Conservation (phyloP, 2,113 vertebrate species). For the Pangasianodon hypophthalmus region DNA sequence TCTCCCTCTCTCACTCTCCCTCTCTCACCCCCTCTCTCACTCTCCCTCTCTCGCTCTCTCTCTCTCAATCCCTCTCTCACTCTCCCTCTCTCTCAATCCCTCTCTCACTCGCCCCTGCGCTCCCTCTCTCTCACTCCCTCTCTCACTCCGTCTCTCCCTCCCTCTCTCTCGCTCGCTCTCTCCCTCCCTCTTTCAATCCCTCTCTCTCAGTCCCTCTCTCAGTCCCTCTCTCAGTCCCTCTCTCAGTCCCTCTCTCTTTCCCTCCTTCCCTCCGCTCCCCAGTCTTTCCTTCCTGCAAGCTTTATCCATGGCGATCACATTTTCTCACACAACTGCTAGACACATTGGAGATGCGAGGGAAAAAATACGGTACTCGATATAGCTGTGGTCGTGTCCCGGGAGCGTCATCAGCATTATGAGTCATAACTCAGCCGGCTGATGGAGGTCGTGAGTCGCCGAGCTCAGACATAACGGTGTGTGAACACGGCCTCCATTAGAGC, state of each 20-base stretch:
- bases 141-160: no score
- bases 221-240: no score
- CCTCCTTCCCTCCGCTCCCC: neutral
- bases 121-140: no score
- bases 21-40: no score
- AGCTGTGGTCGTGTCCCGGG: neutral
- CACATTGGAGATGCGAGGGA: neutral
- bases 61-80: neutral
- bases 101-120: no score
- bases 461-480: neutral
- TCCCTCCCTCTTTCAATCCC: no score
- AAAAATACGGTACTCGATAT: neutral
- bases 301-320: constrained; percentile 1
- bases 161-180: no score
- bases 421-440: constrained; percentile 5
- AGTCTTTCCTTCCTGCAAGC: neutral
- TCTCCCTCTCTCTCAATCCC: no score
- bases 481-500: neutral
- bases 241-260: no score
- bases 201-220: neutral
- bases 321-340: neutral
- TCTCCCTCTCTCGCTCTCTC: no score
- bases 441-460: constrained; percentile 8
- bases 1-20: no score
- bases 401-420: neutral